Conservation (phyloP, 92 coral and sea anemone species). For the Phenganax subtilis region DNA sequence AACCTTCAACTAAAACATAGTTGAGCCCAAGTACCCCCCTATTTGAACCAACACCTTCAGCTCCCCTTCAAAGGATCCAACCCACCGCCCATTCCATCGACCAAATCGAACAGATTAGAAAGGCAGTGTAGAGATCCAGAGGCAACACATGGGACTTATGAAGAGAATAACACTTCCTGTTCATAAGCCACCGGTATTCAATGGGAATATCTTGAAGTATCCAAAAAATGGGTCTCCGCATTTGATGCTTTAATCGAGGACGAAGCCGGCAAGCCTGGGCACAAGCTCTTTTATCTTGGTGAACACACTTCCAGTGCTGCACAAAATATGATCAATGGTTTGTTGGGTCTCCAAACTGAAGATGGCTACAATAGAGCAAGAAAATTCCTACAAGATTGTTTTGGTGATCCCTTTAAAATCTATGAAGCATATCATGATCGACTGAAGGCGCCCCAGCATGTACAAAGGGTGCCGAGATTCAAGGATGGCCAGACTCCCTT, state of each 20-base stretch:
- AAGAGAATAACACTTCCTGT: conserved; percentile 27
- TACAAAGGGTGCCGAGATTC: conserved; percentile 30
- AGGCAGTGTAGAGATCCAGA: conserved; percentile 23
- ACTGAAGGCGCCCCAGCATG: conserved; percentile 50
- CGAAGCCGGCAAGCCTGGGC: conserved; percentile 44
- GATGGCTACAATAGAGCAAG: conserved; percentile 65
- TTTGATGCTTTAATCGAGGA: conserved; percentile 58
- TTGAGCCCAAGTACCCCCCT: too few relatives aligned
- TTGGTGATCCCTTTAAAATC: conserved; percentile 56
- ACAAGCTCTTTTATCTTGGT: conserved; percentile 54
- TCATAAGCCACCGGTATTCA: conserved; percentile 12
- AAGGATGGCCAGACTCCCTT: conserved; percentile 54
- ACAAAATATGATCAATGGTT: conserved; percentile 28
- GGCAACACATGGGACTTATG: conserved; percentile 21
- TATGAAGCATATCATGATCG: conserved; percentile 48
- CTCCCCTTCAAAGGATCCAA: not conserved
- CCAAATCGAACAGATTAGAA: conserved; percentile 17
- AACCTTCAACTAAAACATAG: too few relatives aligned
- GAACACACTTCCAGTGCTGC: conserved; percentile 49
- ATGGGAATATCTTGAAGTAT: conserved; percentile 48
- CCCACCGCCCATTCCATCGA: not conserved
- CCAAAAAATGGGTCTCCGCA: conserved; percentile 56
- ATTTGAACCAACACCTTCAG: too few relatives aligned
- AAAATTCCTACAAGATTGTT: conserved; percentile 55
- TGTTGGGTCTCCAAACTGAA: conserved; percentile 57